phyloP scores from a whole-genome alignment of 2,113 vertebrate genomes.

The Meriones unguiculatus region DNA sequence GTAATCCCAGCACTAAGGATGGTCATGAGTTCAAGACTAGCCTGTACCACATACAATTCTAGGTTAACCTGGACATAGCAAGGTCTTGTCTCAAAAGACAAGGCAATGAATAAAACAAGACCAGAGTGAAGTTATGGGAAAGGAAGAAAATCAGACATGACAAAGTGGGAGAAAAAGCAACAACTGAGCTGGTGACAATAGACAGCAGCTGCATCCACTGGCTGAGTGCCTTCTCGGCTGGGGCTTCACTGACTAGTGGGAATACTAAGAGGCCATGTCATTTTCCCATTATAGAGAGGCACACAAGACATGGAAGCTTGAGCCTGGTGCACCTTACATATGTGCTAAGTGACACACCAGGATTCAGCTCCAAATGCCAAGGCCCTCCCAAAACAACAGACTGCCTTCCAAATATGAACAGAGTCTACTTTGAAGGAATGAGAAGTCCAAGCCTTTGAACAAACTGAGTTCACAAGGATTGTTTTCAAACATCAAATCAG shows the following conservation, averaged over 20 bases:
- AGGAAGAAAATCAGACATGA: not conserved
- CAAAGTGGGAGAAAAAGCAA: constrained; percentile 11
- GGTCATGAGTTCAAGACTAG: not conserved
- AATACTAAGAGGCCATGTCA: not conserved
- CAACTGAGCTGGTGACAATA: not conserved
- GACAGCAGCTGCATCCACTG: not conserved
- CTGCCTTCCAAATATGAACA: not conserved
- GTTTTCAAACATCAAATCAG: constrained; percentile 30
- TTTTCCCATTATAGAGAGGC: not conserved
- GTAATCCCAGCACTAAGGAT: not conserved
- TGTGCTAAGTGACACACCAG: not conserved
- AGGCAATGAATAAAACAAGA: not conserved
- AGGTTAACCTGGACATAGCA: not conserved
- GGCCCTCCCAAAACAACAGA: not conserved
- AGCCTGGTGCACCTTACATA: not conserved
- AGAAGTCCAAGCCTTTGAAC: constrained; percentile 36
- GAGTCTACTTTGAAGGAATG: not conserved
- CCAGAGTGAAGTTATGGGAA: not conserved
- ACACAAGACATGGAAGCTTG: not conserved
- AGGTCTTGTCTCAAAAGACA: not conserved
- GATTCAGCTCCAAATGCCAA: not conserved
- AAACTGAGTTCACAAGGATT: constrained; percentile 28
- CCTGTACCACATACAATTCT: not conserved
- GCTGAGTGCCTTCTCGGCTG: not conserved
- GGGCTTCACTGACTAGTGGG: not conserved